Base-by-base conservation (phyloP, 2,113 vertebrate species). In the Scolopax mira region DNA sequence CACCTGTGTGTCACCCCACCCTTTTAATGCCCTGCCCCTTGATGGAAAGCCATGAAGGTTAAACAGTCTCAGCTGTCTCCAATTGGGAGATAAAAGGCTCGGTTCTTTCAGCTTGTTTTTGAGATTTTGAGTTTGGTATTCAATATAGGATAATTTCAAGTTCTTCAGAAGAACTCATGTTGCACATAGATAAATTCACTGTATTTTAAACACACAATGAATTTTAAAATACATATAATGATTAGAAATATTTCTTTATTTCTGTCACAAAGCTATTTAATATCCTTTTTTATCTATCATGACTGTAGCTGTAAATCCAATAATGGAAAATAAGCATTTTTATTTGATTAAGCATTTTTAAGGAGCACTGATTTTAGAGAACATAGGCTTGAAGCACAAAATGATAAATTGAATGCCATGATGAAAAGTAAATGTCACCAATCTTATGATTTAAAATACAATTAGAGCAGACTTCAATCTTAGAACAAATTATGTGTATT, bases 261-360 rank as follows among this genome's bases (percentile, higher is more conserved):
- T 81, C 64, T 96, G 85, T 88, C 87, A 95, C 44, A 86, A 78
- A 88, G n/a, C 13, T 33, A 24, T 72, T 80, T 41, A 60, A 17
- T 25, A 4, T 49, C 75, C 80, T 18, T 61, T 90, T 91, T 58
- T 74, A 89, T 84, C 41, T 78, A n/a, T 94, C 85, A 85, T 70
- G 80, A 62, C 48, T 79, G 30, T 78, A 88, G 39, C 65, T 80
- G 67, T 83, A 90, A 91, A 91, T 79, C 18, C 54, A 52, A 19
- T 27, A n/a, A 61, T 58, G 39, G 58, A 81, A 81, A 65, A 92
- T 83, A 69, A 96, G 31, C 25, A 89, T 55, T 79, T 88, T 64
- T 73, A 96, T 91, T 93, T 94, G 55, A 97, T 91, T 91, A 93
- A 95, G 42, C 66, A 84, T 93, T 88, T 93, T 94, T 37, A 94